Percentiles rank a stretch among this genome's conserved stretches.
Conservation (phyloP, 2,113 vertebrate species). For the Lota lota region DNA sequence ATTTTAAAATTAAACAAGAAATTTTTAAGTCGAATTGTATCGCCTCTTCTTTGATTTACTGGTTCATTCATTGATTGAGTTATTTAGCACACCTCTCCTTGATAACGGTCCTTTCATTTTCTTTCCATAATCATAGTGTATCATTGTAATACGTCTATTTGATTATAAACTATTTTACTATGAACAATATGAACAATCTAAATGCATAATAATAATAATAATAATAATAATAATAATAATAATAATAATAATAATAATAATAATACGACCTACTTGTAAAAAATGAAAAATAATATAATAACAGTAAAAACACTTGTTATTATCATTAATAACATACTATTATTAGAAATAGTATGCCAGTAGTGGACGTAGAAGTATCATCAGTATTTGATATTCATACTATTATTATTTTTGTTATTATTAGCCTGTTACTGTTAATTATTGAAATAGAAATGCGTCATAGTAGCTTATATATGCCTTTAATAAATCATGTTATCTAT, state of each 20-base stretch:
- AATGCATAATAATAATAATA: background rate
- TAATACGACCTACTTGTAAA: background rate
- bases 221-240: background rate
- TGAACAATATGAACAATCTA: background rate
- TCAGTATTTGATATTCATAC: too few species aligned
- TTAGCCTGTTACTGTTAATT: too few species aligned
- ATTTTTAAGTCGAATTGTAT: conserved; percentile 18
- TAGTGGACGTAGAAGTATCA: too few species aligned
- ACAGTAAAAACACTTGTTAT: background rate
- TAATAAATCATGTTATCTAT: too few species aligned
- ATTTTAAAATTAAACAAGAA: conserved; percentile 72
- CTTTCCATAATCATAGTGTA: background rate
- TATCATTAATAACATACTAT: background rate
- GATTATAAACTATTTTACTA: background rate
- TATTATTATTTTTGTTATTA: background rate
- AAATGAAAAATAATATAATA: background rate
- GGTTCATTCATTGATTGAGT: background rate
- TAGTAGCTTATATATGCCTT: too few species aligned
- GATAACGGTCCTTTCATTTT: background rate
- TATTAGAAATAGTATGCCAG: background rate
- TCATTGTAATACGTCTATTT: background rate
- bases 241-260: background rate
- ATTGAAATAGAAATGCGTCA: too few species aligned
- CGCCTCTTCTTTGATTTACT: conserved; percentile 20
- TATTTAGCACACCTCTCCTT: background rate